Conservation (phyloP, 2,113 vertebrate genomes). For the Oostethus manadensis region DNA sequence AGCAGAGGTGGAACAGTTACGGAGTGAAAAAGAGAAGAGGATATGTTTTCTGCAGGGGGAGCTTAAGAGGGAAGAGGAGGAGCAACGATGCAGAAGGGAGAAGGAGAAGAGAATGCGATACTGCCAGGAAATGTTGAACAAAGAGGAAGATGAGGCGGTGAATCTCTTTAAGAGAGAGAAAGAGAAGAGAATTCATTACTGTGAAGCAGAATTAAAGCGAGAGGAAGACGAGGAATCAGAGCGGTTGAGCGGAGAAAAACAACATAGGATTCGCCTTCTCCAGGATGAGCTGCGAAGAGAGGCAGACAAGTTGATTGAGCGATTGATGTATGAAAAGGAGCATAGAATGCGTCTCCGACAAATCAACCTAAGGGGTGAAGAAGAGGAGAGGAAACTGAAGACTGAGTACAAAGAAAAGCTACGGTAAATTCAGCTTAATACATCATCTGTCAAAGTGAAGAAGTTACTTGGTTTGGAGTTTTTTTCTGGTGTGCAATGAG, state of each 20-base stretch:
- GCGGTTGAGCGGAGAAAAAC: not conserved
- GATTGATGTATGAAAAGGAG: conserved; percentile 5
- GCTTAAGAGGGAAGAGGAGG: not conserved
- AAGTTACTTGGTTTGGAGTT: no score
- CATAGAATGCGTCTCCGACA: not conserved
- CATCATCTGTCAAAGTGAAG: no score
- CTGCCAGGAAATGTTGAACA: not conserved
- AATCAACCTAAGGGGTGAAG: not conserved
- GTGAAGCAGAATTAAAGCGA: not conserved
- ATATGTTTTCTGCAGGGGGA: not conserved
- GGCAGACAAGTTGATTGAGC: not conserved
- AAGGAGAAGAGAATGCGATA: not conserved
- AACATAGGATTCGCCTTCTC: not conserved
- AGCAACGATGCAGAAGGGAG: not conserved
- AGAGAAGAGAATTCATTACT: not conserved
- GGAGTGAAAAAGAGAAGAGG: not conserved
- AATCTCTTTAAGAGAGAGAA: not conserved
- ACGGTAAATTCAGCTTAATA: not conserved
- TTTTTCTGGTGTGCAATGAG: no score
- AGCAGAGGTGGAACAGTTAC: not conserved
- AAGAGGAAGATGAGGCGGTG: not conserved
- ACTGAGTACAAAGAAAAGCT: conserved; percentile 3
- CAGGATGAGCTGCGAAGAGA: not conserved
- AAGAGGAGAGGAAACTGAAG: conserved; percentile 4
- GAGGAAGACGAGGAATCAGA: not conserved